Evolutionary conservation across 1,140 invertebrate species (phyloP).

Genomic region (Orchesella cincta): DNA sequence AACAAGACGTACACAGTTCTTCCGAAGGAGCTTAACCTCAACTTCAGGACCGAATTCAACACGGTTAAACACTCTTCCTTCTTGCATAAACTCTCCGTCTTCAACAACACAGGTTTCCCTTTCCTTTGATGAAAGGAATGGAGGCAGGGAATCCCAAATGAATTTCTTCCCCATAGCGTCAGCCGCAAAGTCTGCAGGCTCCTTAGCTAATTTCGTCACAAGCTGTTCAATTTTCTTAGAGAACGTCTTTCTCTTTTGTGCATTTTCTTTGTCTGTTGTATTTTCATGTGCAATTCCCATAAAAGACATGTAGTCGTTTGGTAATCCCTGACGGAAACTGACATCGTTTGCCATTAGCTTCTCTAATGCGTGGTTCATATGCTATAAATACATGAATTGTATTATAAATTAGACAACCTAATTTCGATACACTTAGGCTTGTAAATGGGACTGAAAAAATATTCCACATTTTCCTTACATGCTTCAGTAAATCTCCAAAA

Average conservation of each 20-base stretch:
- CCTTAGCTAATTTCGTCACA: conserved; percentile 65
- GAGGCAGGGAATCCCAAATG: conserved; percentile 85
- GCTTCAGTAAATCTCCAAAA: conserved; percentile 84
- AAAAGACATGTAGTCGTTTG: conserved; percentile 72
- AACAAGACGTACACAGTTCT: conserved; percentile 64
- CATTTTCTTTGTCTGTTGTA: conserved; percentile 52
- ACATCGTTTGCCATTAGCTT: conserved; percentile 70
- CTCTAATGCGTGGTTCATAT: conserved; percentile 67
- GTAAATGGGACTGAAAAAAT: not conserved
- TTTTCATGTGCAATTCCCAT: conserved; percentile 70
- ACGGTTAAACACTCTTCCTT: conserved; percentile 42
- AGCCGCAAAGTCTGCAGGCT: conserved; percentile 75
- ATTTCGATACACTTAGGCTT: no score
- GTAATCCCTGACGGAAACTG: conserved; percentile 76
- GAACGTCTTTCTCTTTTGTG: conserved; percentile 61
- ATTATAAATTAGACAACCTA: not conserved
- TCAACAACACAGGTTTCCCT: conserved; percentile 29
- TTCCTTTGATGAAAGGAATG: conserved; percentile 62
- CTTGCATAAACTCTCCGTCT: conserved; percentile 46
- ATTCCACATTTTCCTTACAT: conserved; percentile 56
- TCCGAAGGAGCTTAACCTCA: conserved; percentile 43
- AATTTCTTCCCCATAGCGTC: conserved; percentile 82
- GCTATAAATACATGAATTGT: conserved; percentile 39
- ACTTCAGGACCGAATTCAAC: conserved; percentile 46
- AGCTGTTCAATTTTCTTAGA: conserved; percentile 64